Conservation (phyloP, 2,797 vertebrate genomes). For the Darevskia nairensis region DNA sequence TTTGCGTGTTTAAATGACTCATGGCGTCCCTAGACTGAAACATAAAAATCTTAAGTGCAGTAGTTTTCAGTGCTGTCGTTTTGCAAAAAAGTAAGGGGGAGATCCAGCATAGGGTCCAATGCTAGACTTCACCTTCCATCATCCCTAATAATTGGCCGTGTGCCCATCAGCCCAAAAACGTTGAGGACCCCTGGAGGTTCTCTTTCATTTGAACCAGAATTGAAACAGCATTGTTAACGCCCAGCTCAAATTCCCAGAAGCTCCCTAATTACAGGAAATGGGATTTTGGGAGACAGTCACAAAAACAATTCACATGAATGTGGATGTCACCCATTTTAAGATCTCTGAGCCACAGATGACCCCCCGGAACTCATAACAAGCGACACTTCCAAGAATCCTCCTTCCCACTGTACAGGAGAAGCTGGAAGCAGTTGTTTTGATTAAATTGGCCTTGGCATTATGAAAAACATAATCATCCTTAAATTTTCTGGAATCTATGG, state of each 20-base stretch:
- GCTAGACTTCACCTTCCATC: no score
- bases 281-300: neutral
- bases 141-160: no score
- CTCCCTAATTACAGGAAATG: neutral
- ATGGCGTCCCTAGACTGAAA: no score
- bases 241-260: neutral
- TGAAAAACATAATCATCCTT: neutral
- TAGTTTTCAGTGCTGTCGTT: no score
- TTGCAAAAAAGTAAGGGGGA: no score
- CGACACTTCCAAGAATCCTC: neutral
- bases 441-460: neutral
- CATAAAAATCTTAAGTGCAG: no score
- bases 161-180: neutral
- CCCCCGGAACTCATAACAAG: neutral
- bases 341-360: neutral
- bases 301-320: neutral
- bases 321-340: neutral
- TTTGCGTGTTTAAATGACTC: neutral
- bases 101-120: no score
- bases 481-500: neutral
- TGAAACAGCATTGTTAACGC: neutral
- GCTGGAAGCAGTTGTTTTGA: neutral
- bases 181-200: neutral
- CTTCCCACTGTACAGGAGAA: neutral
- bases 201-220: constrained; percentile 27